phyloP scores from a whole-genome alignment of 2,113 vertebrate species.

The Podiceps cristatus region DNA sequence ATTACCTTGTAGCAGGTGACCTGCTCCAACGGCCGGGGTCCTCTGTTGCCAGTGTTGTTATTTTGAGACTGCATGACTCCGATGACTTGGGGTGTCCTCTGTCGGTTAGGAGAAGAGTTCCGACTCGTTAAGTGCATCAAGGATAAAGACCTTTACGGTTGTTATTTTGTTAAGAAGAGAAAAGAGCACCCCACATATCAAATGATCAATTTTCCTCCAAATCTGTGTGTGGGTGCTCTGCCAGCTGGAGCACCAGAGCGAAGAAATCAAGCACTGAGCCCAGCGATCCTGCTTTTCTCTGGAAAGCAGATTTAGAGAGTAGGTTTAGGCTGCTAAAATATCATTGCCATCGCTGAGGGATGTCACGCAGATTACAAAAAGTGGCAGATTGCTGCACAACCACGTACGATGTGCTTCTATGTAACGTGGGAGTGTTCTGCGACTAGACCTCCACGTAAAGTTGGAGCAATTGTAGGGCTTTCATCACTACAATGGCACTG shows the following conservation, averaged over 20 bases:
- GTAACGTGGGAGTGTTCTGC: not conserved
- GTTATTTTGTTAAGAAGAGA: slow-evolving; percentile 77
- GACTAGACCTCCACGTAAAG: not conserved
- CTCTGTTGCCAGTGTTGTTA: slow-evolving; percentile 87
- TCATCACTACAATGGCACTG: not conserved
- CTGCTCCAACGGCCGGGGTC: slow-evolving; percentile 94
- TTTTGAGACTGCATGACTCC: slow-evolving; percentile 85
- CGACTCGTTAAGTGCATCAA: slow-evolving; percentile 88
- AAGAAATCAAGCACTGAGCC: not conserved
- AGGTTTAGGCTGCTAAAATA: slow-evolving; percentile 46
- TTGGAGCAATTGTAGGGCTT: not conserved
- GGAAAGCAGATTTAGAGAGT: slow-evolving; percentile 11
- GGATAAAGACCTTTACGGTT: slow-evolving; percentile 82
- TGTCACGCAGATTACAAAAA: slow-evolving; percentile 11
- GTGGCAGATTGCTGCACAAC: slow-evolving; percentile 13
- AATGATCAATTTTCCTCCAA: slow-evolving; percentile 17
- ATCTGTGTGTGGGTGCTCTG: slow-evolving; percentile 25
- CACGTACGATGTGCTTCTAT: not conserved
- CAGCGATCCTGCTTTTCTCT: not conserved
- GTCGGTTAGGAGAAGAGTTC: slow-evolving; percentile 81
- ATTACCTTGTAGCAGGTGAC: slow-evolving; percentile 99
- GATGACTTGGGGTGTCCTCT: slow-evolving; percentile 86
- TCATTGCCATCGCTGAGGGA: not conserved
- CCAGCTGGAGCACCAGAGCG: slow-evolving; percentile 39
- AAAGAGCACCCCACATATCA: slow-evolving; percentile 15